Percentiles rank a stretch among this genome's conserved stretches.
Conservation (phyloP, 2,797 vertebrate genomes). For the Diceros bicornis region DNA sequence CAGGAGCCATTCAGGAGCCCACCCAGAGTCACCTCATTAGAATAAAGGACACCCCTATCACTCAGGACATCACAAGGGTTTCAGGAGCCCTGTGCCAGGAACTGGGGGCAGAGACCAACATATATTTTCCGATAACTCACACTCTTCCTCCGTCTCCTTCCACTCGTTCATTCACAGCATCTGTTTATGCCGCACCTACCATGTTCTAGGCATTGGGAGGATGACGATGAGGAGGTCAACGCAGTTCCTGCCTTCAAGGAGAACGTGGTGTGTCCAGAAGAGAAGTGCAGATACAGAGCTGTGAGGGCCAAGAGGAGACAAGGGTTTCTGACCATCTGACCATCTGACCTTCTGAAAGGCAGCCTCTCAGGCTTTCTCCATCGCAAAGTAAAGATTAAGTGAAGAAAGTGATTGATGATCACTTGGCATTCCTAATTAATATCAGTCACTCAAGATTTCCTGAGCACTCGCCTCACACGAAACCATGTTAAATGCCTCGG, state of each 20-base stretch:
- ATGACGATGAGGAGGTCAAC: no score
- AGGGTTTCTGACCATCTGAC: neutral
- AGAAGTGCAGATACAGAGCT: neutral
- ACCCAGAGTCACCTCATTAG: neutral
- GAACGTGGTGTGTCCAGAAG: neutral
- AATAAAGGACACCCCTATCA: neutral
- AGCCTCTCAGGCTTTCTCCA: neutral
- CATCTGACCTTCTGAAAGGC: rapidly evolving
- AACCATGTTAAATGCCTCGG: rapidly evolving
- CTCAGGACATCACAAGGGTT: neutral
- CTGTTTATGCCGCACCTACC: neutral
- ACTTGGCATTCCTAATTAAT: neutral
- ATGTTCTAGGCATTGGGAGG: neutral
- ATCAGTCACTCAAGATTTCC: neutral
- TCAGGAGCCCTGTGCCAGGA: neutral
- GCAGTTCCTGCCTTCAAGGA: neutral
- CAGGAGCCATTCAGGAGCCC: neutral
- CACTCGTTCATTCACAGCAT: neutral
- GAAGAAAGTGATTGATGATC: neutral
- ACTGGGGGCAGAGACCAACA: neutral
- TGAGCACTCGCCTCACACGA: neutral
- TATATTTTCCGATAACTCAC: neutral
- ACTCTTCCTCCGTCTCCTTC: neutral
- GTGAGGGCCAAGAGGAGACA: neutral
- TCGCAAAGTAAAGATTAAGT: neutral